Percentiles rank a stretch among this genome's conserved stretches.
Evolutionary conservation across 2,888 invertebrate species (phyloP).

Genomic region (Metopia argyrocephala): DNA sequence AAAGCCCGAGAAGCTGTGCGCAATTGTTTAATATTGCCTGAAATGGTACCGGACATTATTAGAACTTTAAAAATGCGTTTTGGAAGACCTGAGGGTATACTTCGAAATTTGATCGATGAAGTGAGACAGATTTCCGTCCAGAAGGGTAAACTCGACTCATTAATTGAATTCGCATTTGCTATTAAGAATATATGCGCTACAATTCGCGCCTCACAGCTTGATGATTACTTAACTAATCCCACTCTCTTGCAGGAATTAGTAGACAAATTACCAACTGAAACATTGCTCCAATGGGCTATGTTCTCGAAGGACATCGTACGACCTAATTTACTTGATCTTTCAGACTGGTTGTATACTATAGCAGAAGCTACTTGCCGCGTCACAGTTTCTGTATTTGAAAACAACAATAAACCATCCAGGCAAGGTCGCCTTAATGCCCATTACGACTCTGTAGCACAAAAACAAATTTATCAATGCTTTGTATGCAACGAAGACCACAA

Average conservation of each 20-base stretch:
- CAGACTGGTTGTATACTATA: conserved; percentile 27
- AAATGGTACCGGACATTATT: conserved; percentile 23
- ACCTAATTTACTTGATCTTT: conserved; percentile 10
- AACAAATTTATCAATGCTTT: neutral
- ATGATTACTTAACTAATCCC: conserved; percentile 36
- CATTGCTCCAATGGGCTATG: conserved; percentile 28
- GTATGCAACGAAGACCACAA: conserved; percentile 4
- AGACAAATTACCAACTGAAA: conserved; percentile 5
- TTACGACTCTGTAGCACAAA: neutral
- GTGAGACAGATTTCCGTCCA: neutral
- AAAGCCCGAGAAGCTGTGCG: conserved; percentile 23
- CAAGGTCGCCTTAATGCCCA: conserved; percentile 16
- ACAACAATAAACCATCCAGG: neutral
- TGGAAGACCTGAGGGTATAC: conserved; percentile 25
- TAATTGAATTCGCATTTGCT: conserved; percentile 20
- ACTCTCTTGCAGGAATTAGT: conserved; percentile 39
- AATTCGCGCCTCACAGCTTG: conserved; percentile 13
- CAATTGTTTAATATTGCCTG: conserved; percentile 23
- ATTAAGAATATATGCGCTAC: conserved; percentile 43
- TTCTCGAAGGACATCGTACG: neutral
- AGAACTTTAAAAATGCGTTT: conserved; percentile 33
- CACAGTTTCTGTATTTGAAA: neutral
- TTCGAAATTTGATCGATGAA: conserved; percentile 22
- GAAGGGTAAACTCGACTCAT: conserved; percentile 7
- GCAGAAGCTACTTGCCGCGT: conserved; percentile 34